Conservation (phyloP, 2,113 vertebrate genomes). For the Lasiurus borealis region DNA sequence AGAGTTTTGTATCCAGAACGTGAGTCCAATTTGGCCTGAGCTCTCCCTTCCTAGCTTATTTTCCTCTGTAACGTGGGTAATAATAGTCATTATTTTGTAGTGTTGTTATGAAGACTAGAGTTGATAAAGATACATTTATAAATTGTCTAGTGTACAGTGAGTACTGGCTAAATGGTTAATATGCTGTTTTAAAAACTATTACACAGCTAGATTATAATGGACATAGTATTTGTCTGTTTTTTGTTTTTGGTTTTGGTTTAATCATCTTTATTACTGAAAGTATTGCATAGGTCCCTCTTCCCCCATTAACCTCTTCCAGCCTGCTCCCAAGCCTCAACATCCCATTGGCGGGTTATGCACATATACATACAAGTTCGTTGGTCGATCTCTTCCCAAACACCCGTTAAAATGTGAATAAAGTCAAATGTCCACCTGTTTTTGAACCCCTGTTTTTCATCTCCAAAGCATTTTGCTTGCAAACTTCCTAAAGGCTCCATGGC, state of each 20-base stretch:
- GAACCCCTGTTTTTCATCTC: neutral
- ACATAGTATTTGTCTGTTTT: neutral
- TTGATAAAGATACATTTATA: neutral
- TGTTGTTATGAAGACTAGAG: neutral
- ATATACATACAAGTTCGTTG: too few relatives aligned
- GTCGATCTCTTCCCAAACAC: too few relatives aligned
- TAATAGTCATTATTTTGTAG: neutral
- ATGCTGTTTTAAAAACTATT: neutral
- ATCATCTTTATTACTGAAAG: too few relatives aligned
- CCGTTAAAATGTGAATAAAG: neutral
- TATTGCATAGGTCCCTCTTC: too few relatives aligned
- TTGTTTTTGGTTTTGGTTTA: too few relatives aligned
- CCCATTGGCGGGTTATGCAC: too few relatives aligned
- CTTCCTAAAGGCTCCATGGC: neutral
- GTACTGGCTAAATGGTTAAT: neutral
- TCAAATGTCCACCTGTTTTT: neutral
- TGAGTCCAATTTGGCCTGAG: neutral
- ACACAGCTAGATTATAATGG: neutral
- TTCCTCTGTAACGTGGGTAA: neutral
- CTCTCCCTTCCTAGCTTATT: neutral
- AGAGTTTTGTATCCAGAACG: neutral
- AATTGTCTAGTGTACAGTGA: neutral
- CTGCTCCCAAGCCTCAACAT: too few relatives aligned
- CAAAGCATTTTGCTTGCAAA: constrained; percentile 2
- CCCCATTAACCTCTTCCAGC: too few relatives aligned